These are phyloP conservation scores for Hydriomena furcata DNA, from an alignment of 2,888 invertebrate species.

Conservation along the genomic window DNA sequence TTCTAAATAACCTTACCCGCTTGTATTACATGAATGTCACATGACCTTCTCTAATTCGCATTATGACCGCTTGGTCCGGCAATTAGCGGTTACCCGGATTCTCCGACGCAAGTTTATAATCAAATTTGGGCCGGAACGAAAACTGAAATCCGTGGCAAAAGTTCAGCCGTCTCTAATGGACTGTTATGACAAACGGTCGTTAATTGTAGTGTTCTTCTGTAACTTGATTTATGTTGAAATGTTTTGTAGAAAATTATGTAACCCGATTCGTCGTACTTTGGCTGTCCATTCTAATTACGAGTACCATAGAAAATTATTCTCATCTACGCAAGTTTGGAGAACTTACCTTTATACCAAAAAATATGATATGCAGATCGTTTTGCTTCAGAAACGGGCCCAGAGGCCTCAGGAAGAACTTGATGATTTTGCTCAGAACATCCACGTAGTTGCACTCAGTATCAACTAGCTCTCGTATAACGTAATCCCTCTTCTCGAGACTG, in stretches of 20 bases:
- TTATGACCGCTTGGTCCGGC: neutral
- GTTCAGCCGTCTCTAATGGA: conserved; percentile 8
- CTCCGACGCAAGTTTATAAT: neutral
- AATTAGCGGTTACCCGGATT: conserved; percentile 7
- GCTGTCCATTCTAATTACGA: neutral
- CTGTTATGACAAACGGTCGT: conserved; percentile 3
- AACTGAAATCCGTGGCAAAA: conserved; percentile 12
- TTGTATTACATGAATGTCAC: neutral
- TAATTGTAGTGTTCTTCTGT: conserved; percentile 14
- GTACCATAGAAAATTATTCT: too few species aligned
- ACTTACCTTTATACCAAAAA: conserved; percentile 94
- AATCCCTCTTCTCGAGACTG: conserved; percentile 94
- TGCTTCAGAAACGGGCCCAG: conserved; percentile 87
- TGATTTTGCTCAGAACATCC: conserved; percentile 94
- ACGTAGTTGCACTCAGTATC: conserved; percentile 99
- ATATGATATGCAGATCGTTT: conserved; percentile 91
- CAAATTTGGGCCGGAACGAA: conserved; percentile 7
- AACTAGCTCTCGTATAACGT: conserved; percentile 95
- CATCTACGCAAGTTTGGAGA: neutral
- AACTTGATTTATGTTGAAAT: conserved; percentile 6
- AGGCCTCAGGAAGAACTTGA: conserved; percentile 91
- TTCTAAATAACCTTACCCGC: neutral
- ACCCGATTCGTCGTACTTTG: conserved; percentile 11
- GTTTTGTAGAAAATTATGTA: conserved; percentile 9
- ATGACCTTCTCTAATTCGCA: conserved; percentile 6